phyloP scores from a whole-genome alignment of 1,140 invertebrate species.

The Ostrea denselamellosa region DNA sequence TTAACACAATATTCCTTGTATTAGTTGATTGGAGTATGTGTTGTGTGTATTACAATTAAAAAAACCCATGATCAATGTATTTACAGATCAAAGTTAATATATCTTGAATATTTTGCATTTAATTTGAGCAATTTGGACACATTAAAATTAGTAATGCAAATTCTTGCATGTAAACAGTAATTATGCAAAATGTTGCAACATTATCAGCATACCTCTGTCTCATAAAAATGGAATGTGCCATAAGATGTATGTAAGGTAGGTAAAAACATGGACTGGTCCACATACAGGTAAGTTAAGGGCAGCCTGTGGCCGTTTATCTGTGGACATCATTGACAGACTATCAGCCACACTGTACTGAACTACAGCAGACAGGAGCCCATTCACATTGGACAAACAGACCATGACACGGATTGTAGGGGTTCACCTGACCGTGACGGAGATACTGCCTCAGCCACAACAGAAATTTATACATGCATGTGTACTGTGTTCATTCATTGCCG shows the following conservation, averaged over 20 bases:
- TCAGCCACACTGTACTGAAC: background rate
- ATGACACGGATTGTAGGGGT: background rate
- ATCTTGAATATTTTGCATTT: too few species aligned
- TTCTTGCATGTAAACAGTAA: background rate
- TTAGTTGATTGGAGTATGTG: too few species aligned
- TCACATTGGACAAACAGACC: background rate
- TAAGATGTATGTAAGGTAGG: background rate
- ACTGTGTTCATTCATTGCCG: background rate
- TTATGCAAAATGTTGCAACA: slow-evolving; percentile 14
- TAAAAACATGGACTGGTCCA: slow-evolving; percentile 16
- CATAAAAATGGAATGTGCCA: slow-evolving; percentile 32
- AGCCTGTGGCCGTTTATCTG: background rate
- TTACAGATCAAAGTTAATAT: too few species aligned
- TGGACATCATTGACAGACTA: slow-evolving; percentile 20
- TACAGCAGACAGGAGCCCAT: slow-evolving; percentile 5
- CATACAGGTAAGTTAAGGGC: background rate
- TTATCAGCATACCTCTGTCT: background rate
- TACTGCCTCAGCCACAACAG: background rate
- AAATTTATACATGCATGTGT: slow-evolving; percentile 5
- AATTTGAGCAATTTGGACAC: too few species aligned
- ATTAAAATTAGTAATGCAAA: background rate
- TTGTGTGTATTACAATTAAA: too few species aligned
- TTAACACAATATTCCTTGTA: too few species aligned
- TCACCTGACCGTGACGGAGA: background rate
- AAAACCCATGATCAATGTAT: too few species aligned